phyloP scores from a whole-genome alignment of 1,140 invertebrate species.

The Cydia splendana region DNA sequence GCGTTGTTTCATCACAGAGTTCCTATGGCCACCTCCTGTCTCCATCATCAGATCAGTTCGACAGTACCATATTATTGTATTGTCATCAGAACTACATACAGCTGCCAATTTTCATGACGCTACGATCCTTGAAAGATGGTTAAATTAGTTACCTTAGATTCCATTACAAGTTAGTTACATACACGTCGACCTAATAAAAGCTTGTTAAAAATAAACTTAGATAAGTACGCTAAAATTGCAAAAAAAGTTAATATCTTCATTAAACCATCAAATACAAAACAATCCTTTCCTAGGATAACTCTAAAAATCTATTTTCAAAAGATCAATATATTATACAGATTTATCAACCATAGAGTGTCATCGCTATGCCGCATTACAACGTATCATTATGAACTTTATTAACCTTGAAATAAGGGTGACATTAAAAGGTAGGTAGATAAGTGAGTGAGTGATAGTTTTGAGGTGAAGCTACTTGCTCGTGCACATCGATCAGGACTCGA shows the following conservation, averaged over 20 bases:
- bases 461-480: not conserved
- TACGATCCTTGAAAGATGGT: no score
- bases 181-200: no score
- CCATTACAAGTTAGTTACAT: no score
- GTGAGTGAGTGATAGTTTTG: slow-evolving; percentile 23
- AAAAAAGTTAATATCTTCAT: slow-evolving; percentile 1
- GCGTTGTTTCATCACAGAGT: no score
- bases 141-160: no score
- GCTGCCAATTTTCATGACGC: no score
- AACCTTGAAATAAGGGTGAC: not conserved
- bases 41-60: no score
- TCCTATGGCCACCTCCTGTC: no score
- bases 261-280: not conserved
- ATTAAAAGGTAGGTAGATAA: slow-evolving; percentile 7
- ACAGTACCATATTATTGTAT: no score
- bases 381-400: not conserved
- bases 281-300: not conserved
- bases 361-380: slow-evolving; percentile 15
- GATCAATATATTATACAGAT: not conserved
- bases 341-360: slow-evolving; percentile 48
- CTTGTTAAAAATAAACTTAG: no score
- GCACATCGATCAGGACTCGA: slow-evolving; percentile 3
- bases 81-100: no score
- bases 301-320: not conserved
- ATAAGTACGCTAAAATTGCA: no score